Evolutionary conservation across 2,113 vertebrate genomes (phyloP).

Genomic region (Bufo gargarizans): DNA sequence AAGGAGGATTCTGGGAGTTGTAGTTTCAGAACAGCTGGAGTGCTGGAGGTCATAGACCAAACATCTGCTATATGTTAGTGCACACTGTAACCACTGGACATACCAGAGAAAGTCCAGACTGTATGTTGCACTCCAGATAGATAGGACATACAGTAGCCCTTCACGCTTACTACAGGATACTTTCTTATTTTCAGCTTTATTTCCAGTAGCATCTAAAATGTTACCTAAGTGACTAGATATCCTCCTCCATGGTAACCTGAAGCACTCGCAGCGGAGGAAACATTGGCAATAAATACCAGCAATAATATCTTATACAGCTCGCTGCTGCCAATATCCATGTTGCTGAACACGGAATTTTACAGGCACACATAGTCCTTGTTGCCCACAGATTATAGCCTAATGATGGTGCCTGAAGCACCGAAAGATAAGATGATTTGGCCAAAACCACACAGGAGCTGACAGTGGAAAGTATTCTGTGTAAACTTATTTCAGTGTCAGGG

Average conservation of each 20-base stretch:
- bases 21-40: no score
- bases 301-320: constrained; percentile 21
- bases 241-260: background rate
- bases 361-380: constrained; percentile 33
- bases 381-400: constrained; percentile 39
- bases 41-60: background rate
- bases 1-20: no score
- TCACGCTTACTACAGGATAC: background rate
- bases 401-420: constrained; percentile 27
- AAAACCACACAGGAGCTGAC: constrained; percentile 40
- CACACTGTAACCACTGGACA: background rate
- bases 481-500: constrained; percentile 44
- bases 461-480: constrained; percentile 33
- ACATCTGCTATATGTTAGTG: background rate
- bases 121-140: background rate
- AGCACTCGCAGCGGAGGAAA: background rate
- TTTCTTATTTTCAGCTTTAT: background rate
- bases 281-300: constrained; percentile 20
- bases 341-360: constrained; percentile 33
- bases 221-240: background rate
- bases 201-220: background rate
- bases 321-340: constrained; percentile 26
- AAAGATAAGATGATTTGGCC: constrained; percentile 42
- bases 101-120: background rate
- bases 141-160: no score